These are phyloP conservation scores for Sarcophaga bullata DNA, from an alignment of 1,140 invertebrate genomes.

Conservation along the genomic window DNA sequence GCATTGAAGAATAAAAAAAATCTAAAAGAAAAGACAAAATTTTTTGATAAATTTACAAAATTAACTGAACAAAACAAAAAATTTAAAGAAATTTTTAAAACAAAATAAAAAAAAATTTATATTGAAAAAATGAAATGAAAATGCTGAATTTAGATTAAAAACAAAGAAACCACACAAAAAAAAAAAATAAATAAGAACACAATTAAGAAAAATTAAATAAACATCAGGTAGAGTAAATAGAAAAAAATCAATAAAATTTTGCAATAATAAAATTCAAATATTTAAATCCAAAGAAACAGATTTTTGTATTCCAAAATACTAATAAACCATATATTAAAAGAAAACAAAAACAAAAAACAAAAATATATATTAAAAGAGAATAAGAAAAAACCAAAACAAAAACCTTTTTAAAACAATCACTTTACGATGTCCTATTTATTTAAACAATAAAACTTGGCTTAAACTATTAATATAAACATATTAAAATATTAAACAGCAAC, in stretches of 20 bases:
- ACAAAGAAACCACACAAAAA: slow-evolving; percentile 12
- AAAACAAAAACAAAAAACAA: not conserved
- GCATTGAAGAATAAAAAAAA: not conserved
- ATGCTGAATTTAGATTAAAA: slow-evolving; percentile 37
- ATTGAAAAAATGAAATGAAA: slow-evolving; percentile 20
- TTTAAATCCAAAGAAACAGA: not conserved
- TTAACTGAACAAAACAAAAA: not conserved
- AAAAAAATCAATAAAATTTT: too few relatives aligned
- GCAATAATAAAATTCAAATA: too few relatives aligned
- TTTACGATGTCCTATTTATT: slow-evolving; percentile 39
- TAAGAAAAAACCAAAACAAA: not conserved
- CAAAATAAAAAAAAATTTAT: not conserved
- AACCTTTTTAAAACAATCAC: slow-evolving; percentile 33
- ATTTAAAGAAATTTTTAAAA: too few relatives aligned
- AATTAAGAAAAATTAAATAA: slow-evolving; percentile 17
- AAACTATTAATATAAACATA: not conserved
- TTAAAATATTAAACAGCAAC: not conserved
- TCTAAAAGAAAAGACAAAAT: not conserved
- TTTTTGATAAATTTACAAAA: slow-evolving; percentile 41
- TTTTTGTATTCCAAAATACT: not conserved
- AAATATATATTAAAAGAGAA: not conserved
- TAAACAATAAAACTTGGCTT: slow-evolving; percentile 38
- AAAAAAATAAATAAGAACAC: not conserved
- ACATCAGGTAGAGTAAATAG: not conserved
- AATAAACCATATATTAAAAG: not conserved